These are phyloP conservation scores for Empis stercorea DNA, from an alignment of 2,888 invertebrate genomes.

Conservation along the genomic window DNA sequence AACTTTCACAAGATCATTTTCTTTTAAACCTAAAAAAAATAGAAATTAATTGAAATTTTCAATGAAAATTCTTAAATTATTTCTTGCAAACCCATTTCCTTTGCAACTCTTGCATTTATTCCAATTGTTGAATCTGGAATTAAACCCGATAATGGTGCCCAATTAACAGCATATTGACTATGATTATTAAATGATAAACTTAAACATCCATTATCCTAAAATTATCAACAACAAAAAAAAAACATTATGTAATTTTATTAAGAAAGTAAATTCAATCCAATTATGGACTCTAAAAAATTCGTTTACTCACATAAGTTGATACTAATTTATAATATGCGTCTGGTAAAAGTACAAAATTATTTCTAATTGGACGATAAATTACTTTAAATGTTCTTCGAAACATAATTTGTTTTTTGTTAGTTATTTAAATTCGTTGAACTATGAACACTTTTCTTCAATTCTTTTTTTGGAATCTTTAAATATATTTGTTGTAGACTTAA, in stretches of 20 bases:
- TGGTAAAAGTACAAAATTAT: constrained; percentile 31
- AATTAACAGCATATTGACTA: constrained; percentile 29
- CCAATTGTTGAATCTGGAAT: constrained; percentile 36
- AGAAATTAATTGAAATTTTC: constrained; percentile 3
- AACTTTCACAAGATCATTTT: constrained; percentile 33
- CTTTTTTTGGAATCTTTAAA: too few relatives aligned
- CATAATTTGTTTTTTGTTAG: constrained; percentile 18
- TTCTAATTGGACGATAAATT: constrained; percentile 31
- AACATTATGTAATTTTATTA: not conserved
- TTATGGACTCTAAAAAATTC: too few relatives aligned
- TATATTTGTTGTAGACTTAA: too few relatives aligned
- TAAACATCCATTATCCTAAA: constrained; percentile 34
- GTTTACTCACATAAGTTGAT: constrained; percentile 33
- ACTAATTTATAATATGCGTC: constrained; percentile 33
- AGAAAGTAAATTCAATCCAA: too few relatives aligned
- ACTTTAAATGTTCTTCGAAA: constrained; percentile 36
- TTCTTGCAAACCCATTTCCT: constrained; percentile 34
- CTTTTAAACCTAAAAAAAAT: constrained; percentile 26
- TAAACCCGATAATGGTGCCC: constrained; percentile 30
- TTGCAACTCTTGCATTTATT: constrained; percentile 36
- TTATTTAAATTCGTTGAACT: too few relatives aligned
- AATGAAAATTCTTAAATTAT: constrained; percentile 1
- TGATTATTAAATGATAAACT: constrained; percentile 28
- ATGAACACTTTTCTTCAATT: too few relatives aligned
- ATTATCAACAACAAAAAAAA: too few relatives aligned